Evolutionary conservation across 2,113 vertebrate species (phyloP).

Genomic region (Calypte anna): DNA sequence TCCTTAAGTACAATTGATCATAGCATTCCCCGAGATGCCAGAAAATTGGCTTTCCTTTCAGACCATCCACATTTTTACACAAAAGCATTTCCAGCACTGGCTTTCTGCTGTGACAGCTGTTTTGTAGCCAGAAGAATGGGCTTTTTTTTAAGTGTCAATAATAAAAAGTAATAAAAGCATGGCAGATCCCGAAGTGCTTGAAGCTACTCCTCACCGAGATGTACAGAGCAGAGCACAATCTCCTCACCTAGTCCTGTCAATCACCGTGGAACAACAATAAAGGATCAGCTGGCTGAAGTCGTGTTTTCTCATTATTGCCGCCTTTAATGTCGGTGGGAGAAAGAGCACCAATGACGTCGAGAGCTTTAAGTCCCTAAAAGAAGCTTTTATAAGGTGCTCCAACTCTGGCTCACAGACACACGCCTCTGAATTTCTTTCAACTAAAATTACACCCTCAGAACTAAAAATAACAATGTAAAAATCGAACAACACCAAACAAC

Average conservation of each 20-base stretch:
- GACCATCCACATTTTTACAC: not conserved
- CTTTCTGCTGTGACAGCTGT: constrained; percentile 34
- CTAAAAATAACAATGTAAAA: no score
- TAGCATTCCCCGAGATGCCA: not conserved
- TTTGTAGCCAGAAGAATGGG: constrained; percentile 11
- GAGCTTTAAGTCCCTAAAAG: not conserved
- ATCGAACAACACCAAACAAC: no score
- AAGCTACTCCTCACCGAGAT: not conserved
- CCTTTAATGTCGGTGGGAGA: not conserved
- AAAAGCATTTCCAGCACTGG: constrained; percentile 1
- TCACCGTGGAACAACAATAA: not conserved
- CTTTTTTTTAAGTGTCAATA: not conserved
- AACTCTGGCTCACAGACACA: not conserved
- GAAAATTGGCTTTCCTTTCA: constrained; percentile 9
- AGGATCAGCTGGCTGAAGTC: not conserved
- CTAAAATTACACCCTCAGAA: accelerated
- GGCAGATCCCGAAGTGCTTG: not conserved
- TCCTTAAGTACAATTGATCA: not conserved
- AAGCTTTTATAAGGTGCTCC: not conserved
- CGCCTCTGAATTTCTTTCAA: accelerated
- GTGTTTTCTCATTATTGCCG: not conserved
- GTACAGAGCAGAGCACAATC: not conserved
- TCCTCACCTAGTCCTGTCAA: not conserved
- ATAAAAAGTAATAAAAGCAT: not conserved
- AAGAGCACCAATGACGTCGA: accelerated